Percentiles rank a stretch among this genome's conserved stretches.
phyloP scores from a whole-genome alignment of 1,140 invertebrate species.

The Littorina saxatilis region DNA sequence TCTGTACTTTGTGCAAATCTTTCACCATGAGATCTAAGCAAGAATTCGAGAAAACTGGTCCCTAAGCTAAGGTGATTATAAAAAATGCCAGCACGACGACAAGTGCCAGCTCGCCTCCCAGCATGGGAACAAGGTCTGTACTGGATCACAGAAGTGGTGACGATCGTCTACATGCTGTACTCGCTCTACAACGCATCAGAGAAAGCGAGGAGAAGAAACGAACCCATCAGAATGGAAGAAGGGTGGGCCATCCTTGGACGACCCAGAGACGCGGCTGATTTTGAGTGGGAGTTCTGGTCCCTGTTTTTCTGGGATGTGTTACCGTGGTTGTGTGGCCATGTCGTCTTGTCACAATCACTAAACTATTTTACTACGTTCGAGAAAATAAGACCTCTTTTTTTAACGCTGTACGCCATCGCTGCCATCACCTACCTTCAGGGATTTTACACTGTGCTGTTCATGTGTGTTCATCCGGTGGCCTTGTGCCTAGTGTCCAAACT shows the following conservation, averaged over 20 bases:
- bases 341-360: slow-evolving; percentile 48
- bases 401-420: slow-evolving; percentile 42
- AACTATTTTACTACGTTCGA: background rate
- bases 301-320: slow-evolving; percentile 50
- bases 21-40: no score
- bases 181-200: slow-evolving; percentile 29
- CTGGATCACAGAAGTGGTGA: background rate
- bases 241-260: slow-evolving; percentile 23
- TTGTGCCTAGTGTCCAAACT: slow-evolving; percentile 44
- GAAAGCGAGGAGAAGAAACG: slow-evolving; percentile 17
- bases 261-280: slow-evolving; percentile 59
- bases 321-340: slow-evolving; percentile 58
- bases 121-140: slow-evolving; percentile 22
- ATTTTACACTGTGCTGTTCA: slow-evolving; percentile 48
- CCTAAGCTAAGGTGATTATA: no score
- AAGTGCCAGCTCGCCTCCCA: slow-evolving; percentile 3
- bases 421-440: slow-evolving; percentile 50
- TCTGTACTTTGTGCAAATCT: no score
- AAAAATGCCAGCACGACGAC: background rate
- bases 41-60: no score
- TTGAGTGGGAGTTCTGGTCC: slow-evolving; percentile 65
- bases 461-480: slow-evolving; percentile 50
- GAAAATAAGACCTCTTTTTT: slow-evolving; percentile 13
- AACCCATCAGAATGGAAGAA: slow-evolving; percentile 8
- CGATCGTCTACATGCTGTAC: slow-evolving; percentile 10